A percentile compares a stretch with the other conserved stretches of the same genome.
phyloP scores from a whole-genome alignment of 2,797 vertebrate genomes.

The Falco cherrug region DNA sequence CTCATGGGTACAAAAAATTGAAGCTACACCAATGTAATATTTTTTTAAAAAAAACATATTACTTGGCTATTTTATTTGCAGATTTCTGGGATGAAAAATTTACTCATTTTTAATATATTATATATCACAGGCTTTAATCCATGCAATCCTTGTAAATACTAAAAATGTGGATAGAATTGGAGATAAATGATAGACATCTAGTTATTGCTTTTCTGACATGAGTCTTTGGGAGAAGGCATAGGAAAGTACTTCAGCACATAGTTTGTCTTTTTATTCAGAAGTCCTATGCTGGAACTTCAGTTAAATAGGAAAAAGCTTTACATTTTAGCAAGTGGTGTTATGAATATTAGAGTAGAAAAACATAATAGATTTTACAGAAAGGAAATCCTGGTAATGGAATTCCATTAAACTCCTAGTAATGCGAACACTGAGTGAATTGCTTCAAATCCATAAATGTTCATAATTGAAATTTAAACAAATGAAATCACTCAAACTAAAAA shows the following conservation, averaged over 20 bases:
- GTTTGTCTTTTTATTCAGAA: neutral
- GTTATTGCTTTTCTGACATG: neutral
- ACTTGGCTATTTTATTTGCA: neutral
- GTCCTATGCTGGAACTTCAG: accelerated
- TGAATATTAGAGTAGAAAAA: neutral
- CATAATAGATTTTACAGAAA: neutral
- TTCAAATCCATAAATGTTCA: neutral
- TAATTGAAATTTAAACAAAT: neutral
- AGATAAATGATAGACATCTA: neutral
- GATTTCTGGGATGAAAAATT: neutral
- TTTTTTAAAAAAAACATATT: neutral
- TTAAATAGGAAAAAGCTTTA: neutral
- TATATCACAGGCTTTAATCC: neutral
- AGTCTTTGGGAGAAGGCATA: accelerated
- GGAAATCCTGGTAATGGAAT: neutral
- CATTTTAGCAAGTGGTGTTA: neutral
- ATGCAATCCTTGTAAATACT: neutral
- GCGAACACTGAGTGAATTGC: neutral
- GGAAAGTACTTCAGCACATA: neutral
- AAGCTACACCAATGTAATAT: neutral
- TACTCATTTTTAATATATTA: neutral
- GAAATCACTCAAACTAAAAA: neutral
- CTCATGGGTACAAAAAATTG: neutral
- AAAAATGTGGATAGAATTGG: neutral
- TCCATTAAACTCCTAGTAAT: neutral